phyloP scores from a whole-genome alignment of 2,113 vertebrate genomes.

The Chroicocephalus ridibundus region DNA sequence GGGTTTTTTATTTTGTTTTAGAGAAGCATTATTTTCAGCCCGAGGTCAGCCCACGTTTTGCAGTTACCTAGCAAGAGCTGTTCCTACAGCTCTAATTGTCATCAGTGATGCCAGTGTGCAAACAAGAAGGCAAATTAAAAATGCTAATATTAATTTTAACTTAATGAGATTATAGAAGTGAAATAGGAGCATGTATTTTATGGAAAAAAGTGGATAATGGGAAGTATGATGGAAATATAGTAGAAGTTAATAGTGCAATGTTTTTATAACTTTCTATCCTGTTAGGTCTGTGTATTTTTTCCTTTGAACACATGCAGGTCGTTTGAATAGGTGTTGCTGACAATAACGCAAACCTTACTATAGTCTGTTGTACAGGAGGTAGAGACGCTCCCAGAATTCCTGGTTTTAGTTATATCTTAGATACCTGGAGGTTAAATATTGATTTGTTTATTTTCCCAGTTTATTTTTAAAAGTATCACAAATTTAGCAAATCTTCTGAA shows the following conservation, averaged over 20 bases:
- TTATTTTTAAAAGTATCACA: background rate
- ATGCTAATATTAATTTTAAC: background rate
- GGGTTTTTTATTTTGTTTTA: background rate
- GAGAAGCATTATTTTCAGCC: background rate
- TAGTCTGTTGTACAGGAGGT: background rate
- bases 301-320: background rate
- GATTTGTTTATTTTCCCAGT: background rate
- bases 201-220: background rate
- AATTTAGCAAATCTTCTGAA: background rate
- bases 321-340: background rate
- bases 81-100: background rate
- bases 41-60: background rate
- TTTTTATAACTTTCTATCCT: background rate
- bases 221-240: background rate
- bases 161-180: background rate
- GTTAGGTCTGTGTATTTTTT: background rate
- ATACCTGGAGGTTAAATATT: background rate
- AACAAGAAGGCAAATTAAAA: background rate
- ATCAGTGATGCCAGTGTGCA: background rate
- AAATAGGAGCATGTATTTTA: background rate
- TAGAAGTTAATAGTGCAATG: background rate
- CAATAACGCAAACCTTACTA: background rate
- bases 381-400: background rate
- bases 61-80: background rate
- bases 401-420: background rate